Percentiles rank a stretch among this genome's conserved stretches.
Evolutionary conservation across 1,140 invertebrate genomes (phyloP).

Genomic region (Drosophila biarmipes): DNA sequence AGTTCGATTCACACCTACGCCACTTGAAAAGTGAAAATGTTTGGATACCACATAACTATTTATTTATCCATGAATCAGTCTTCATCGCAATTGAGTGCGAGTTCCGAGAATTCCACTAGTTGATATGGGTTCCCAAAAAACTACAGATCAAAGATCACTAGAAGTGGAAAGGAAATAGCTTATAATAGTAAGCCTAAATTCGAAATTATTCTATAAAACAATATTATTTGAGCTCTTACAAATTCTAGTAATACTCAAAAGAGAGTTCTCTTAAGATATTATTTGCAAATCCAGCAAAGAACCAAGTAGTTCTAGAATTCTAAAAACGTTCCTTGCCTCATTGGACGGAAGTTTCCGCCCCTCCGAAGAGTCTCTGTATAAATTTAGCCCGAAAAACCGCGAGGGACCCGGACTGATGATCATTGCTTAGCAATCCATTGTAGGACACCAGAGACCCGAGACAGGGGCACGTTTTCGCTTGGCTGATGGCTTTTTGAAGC

Average conservation of each 20-base stretch:
- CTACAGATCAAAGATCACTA: neutral
- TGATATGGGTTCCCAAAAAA: conserved; percentile 2
- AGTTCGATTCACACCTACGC: conserved; percentile 43
- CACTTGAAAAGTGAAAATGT: conserved; percentile 48
- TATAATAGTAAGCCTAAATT: neutral
- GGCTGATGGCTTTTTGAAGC: conserved; percentile 49
- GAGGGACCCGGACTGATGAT: conserved; percentile 37
- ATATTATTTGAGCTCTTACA: too few relatives aligned
- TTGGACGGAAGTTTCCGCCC: conserved; percentile 51
- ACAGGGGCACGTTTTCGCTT: conserved; percentile 44
- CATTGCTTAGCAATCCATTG: conserved; percentile 70
- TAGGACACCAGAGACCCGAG: conserved; percentile 39
- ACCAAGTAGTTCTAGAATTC: conserved; percentile 1
- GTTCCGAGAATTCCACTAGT: conserved; percentile 26
- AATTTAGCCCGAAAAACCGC: neutral
- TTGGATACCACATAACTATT: conserved; percentile 13
- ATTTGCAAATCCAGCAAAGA: too few relatives aligned
- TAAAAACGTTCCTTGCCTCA: conserved; percentile 7
- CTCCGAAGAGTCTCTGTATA: conserved; percentile 6
- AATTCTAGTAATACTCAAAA: too few relatives aligned
- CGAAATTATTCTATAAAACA: too few relatives aligned
- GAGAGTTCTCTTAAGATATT: too few relatives aligned
- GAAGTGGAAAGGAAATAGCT: neutral
- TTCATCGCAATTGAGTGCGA: conserved; percentile 10
- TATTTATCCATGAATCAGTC: conserved; percentile 40